A percentile compares a stretch with the other conserved stretches of the same genome.
phyloP scores from a whole-genome alignment of 2,888 invertebrate genomes.

The Yponomeuta malinellus region DNA sequence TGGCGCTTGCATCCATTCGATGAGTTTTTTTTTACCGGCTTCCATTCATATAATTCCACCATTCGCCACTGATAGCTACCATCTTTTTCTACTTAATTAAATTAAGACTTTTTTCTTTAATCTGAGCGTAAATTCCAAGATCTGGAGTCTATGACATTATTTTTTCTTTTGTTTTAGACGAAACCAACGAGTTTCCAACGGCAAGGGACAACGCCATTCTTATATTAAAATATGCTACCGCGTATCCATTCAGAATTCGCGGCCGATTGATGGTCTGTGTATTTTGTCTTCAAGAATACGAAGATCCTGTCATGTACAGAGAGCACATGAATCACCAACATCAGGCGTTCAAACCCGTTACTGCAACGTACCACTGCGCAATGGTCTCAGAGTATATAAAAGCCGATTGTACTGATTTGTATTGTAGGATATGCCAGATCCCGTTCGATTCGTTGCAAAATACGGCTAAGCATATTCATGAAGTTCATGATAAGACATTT shows the following conservation, averaged over 20 bases:
- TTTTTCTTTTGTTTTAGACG: slow-evolving; percentile 57
- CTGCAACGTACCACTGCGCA: slow-evolving; percentile 53
- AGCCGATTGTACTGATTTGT: slow-evolving; percentile 51
- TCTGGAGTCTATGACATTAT: neutral
- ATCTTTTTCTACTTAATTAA: no score
- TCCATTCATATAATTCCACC: no score
- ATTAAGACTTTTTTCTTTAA: no score
- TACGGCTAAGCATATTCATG: slow-evolving; percentile 44
- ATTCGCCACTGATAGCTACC: no score
- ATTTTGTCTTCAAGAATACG: slow-evolving; percentile 54
- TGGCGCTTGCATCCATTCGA: no score
- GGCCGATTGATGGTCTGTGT: slow-evolving; percentile 53
- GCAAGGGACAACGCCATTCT: slow-evolving; percentile 60
- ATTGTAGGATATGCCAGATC: slow-evolving; percentile 44
- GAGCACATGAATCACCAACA: slow-evolving; percentile 46
- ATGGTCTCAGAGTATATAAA: slow-evolving; percentile 41
- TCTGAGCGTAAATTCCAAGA: no score
- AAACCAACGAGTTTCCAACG: slow-evolving; percentile 32
- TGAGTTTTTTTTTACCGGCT: no score
- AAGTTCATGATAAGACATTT: slow-evolving; percentile 37
- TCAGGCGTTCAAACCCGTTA: slow-evolving; percentile 22
- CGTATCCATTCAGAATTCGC: slow-evolving; percentile 58
- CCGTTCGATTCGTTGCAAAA: slow-evolving; percentile 39
- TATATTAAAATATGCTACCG: slow-evolving; percentile 55
- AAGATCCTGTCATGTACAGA: slow-evolving; percentile 48